These are phyloP conservation scores for Eremophila alpestris DNA, from an alignment of 2,797 vertebrate species.

Conservation along the genomic window DNA sequence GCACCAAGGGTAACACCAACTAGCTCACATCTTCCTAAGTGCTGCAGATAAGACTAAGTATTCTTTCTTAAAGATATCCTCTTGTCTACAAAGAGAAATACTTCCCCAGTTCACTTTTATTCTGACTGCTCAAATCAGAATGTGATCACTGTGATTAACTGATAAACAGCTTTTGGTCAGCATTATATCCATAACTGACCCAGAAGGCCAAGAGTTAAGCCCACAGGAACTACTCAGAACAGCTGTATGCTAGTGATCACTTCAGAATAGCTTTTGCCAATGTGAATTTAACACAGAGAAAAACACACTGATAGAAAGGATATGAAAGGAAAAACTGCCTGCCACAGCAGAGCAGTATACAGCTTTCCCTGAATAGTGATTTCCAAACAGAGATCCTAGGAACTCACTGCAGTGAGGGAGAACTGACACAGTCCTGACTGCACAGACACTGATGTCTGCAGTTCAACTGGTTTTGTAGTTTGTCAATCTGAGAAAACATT, in stretches of 20 bases:
- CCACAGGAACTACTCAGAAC: neutral
- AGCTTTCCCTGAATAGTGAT: neutral
- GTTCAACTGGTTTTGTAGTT: neutral
- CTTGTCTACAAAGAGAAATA: neutral
- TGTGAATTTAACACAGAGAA: neutral
- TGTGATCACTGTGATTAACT: neutral
- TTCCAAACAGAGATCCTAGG: neutral
- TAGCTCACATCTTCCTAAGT: neutral
- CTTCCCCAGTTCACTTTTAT: neutral
- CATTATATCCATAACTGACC: neutral
- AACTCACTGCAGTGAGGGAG: neutral
- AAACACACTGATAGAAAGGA: neutral
- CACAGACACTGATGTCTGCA: neutral
- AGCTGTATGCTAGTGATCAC: neutral
- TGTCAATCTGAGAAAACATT: neutral
- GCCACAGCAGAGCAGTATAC: neutral
- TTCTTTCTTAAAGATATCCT: neutral
- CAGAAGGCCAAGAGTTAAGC: neutral
- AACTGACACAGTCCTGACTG: neutral
- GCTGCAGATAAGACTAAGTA: neutral
- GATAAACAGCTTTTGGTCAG: neutral
- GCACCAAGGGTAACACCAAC: neutral
- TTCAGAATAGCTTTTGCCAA: neutral
- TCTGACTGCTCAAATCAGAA: neutral
- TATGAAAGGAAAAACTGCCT: neutral